These are phyloP conservation scores for Caenorhabditis sp. DNA, from an alignment of 2,888 invertebrate species.

Conservation along the genomic window DNA sequence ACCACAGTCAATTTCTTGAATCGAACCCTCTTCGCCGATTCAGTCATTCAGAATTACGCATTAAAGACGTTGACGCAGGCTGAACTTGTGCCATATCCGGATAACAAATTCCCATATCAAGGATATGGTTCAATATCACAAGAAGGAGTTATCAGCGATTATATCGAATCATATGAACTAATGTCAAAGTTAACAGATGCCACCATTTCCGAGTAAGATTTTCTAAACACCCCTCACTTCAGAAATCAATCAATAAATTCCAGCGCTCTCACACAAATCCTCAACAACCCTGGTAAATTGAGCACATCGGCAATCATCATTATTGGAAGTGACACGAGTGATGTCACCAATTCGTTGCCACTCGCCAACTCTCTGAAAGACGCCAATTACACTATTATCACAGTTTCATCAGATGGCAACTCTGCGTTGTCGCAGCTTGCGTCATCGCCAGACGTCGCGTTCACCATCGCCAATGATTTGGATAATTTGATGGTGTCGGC, in stretches of 20 bases:
- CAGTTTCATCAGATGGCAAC: slow-evolving; percentile 14
- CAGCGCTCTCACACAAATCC: slow-evolving; percentile 7
- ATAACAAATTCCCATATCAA: not conserved
- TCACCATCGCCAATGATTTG: slow-evolving; percentile 10
- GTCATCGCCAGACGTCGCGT: slow-evolving; percentile 13
- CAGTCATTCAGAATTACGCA: slow-evolving; percentile 16
- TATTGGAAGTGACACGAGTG: slow-evolving; percentile 10
- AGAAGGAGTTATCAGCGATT: not conserved
- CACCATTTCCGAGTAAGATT: slow-evolving; percentile 6
- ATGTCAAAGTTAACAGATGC: not conserved
- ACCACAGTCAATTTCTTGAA: slow-evolving; percentile 11
- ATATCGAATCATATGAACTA: not conserved
- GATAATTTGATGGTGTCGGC: slow-evolving; percentile 13
- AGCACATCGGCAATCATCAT: slow-evolving; percentile 14
- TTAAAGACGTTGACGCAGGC: slow-evolving; percentile 13
- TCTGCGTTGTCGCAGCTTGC: slow-evolving; percentile 19
- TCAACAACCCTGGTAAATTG: not conserved
- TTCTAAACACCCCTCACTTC: not conserved
- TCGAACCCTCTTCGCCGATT: slow-evolving; percentile 8
- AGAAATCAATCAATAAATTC: not conserved
- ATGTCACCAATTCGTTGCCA: not conserved
- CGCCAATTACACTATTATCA: slow-evolving; percentile 17
- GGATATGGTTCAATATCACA: slow-evolving; percentile 11
- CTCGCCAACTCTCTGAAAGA: slow-evolving; percentile 7
- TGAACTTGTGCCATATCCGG: slow-evolving; percentile 20